These are phyloP conservation scores for Taenioides sp. DNA, from an alignment of 2,797 vertebrate genomes.

Conservation along the genomic window DNA sequence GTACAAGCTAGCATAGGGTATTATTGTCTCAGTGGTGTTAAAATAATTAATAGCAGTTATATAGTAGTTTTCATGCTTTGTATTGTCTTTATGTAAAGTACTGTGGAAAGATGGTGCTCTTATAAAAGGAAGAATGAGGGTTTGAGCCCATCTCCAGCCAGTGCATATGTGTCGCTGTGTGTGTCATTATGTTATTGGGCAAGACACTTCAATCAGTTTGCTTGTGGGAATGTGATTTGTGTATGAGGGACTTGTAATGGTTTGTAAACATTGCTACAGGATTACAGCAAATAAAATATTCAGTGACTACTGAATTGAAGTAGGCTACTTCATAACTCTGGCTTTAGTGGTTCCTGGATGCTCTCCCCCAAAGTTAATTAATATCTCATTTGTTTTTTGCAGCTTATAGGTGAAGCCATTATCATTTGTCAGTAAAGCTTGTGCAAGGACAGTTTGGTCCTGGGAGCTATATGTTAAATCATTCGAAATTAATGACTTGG, in stretches of 20 bases:
- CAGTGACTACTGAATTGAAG: not conserved
- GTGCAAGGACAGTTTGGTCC: conserved; percentile 40
- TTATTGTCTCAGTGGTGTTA: not conserved
- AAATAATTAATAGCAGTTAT: not conserved
- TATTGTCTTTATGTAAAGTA: no score
- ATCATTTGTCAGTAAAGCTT: conserved; percentile 38
- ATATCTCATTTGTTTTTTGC: conserved; percentile 16
- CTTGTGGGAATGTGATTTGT: not conserved
- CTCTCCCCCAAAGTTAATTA: conserved; percentile 32
- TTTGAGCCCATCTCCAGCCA: no score
- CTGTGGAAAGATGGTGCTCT: no score
- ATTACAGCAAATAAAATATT: not conserved
- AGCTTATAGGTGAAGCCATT: conserved; percentile 30
- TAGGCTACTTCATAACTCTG: not conserved
- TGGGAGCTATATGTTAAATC: conserved; percentile 20
- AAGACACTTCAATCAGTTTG: not conserved
- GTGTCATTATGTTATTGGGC: not conserved
- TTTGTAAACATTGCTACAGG: not conserved
- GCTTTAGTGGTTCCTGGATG: conserved; percentile 8
- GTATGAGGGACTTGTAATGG: not conserved
- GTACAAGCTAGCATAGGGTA: not conserved
- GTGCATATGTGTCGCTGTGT: not conserved
- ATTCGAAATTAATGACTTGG: conserved; percentile 10
- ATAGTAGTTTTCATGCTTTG: no score
- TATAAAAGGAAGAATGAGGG: no score